Evolutionary conservation across 2,113 vertebrate species (phyloP).

Genomic region (Pelvicachromis taeniatus): DNA sequence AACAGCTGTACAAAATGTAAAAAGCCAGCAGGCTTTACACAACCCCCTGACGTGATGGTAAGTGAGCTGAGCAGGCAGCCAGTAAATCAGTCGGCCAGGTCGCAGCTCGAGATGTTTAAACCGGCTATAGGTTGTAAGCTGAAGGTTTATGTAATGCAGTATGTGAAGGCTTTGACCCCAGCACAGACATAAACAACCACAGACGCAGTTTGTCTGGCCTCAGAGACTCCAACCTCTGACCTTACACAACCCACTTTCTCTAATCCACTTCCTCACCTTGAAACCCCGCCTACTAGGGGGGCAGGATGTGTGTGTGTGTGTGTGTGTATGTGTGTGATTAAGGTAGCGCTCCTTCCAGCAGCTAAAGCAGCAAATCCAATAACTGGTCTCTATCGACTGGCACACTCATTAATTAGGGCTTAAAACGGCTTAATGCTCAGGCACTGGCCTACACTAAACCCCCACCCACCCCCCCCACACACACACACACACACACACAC

Average conservation of each 20-base stretch:
- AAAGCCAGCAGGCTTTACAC: not conserved
- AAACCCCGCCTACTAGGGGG: not conserved
- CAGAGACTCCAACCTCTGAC: slow-evolving; percentile 45
- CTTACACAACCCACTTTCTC: slow-evolving; percentile 10
- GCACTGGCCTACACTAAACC: slow-evolving; percentile 38
- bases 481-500: not conserved
- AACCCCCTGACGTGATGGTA: not conserved
- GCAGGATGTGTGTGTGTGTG: not conserved
- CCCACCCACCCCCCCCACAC: too few relatives aligned
- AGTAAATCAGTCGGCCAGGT: slow-evolving; percentile 24
- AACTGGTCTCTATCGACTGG: slow-evolving; percentile 82
- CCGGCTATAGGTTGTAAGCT: slow-evolving; percentile 38
- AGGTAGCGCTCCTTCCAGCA: slow-evolving; percentile 73
- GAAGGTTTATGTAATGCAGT: slow-evolving; percentile 39
- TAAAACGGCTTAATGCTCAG: slow-evolving; percentile 86
- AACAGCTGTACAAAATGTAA: not conserved
- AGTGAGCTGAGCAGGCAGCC: not conserved
- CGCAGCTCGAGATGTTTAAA: slow-evolving; percentile 26
- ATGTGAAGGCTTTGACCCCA: slow-evolving; percentile 23
- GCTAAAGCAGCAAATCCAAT: slow-evolving; percentile 86
- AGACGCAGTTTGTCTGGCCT: slow-evolving; percentile 11
- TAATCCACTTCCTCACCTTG: slow-evolving; percentile 50
- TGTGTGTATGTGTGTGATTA: slow-evolving; percentile 66
- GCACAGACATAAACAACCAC: slow-evolving; percentile 5
- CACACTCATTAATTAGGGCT: slow-evolving; percentile 91